A percentile compares a stretch with the other conserved stretches of the same genome.
Conservation (phyloP, 1,140 invertebrate species). For the Drosophila nikananu region DNA sequence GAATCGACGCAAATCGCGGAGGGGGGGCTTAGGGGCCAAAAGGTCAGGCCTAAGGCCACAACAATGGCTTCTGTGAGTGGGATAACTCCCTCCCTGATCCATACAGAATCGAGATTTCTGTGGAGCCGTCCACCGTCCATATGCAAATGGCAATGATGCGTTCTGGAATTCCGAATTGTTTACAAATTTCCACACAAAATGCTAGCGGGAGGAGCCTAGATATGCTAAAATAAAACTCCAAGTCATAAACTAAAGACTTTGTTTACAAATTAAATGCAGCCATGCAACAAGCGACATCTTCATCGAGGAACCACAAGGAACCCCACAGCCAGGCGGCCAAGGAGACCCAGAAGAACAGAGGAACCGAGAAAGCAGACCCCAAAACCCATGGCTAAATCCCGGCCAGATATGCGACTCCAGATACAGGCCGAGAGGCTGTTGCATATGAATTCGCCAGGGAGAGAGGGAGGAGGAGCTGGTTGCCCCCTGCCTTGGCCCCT, state of each 20-base stretch:
- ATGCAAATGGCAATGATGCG: constrained; percentile 68
- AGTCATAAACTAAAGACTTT: constrained; percentile 84
- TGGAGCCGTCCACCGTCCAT: constrained; percentile 10
- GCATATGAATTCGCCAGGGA: constrained; percentile 64
- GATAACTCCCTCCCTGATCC: too few relatives aligned
- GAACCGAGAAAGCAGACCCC: background rate
- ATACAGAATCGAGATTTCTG: background rate
- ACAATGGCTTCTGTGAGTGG: constrained; percentile 31
- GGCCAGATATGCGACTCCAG: constrained; percentile 39
- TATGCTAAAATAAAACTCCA: constrained; percentile 81
- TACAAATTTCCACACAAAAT: constrained; percentile 78
- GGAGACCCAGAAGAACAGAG: background rate
- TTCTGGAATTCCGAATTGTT: constrained; percentile 73
- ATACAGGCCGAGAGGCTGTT: constrained; percentile 31
- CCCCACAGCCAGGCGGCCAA: background rate
- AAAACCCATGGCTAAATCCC: constrained; percentile 9
- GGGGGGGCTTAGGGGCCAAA: constrained; percentile 33
- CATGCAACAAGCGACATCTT: constrained; percentile 81
- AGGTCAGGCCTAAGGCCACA: constrained; percentile 57
- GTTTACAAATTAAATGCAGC: constrained; percentile 84
- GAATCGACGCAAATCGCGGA: background rate
- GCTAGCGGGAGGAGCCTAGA: constrained; percentile 60
- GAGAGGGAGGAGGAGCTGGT: constrained; percentile 23
- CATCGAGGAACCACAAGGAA: constrained; percentile 32
- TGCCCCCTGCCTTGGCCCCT: constrained; percentile 8